Evolutionary conservation across 2,113 vertebrate genomes (phyloP), one percentile per base, ranked within the genome.

Genomic region (Ictalurus punctatus): DNA sequence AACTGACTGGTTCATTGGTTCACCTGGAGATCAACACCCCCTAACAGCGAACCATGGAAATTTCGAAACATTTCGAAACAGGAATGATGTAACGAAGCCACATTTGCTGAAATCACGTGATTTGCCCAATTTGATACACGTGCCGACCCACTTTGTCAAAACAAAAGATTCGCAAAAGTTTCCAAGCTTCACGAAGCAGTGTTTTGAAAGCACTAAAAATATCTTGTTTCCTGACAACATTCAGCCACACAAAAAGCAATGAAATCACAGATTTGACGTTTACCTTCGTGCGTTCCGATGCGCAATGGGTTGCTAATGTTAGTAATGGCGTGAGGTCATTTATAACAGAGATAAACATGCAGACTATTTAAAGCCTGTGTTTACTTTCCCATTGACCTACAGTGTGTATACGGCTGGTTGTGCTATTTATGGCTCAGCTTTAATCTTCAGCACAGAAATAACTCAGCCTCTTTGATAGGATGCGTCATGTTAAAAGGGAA

Each of bases 401-500:
- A 56, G 78, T 81, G 78, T 54, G 78, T 34, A 14, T 30, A 56
- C 8, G 16, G 52, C 25, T 19, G 14, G 52, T 6, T 58, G 78
- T 30, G 27, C 78, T 81, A 81, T 81, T 81, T 58, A 17, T 56
- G 78, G 78, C 78, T 30, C 52, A 19, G 78, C 27, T 81, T 81
- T 81, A 58, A 81, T 81, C 78, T 81, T 19, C 78, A 56, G 78
- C 27, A 56, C 78, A 34, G 78, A 81, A 56, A 30, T 56, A 58
- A 58, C 27, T 34, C 16, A 1, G 52, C 52, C 78, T 81, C 27
- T 56, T 56, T 56, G 52, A 81, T 19, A 81, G 78, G 78, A 81
- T 58, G 52, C 52, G 52, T 54, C 78, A 81, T 16, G 78, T 81
- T 81, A 56, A 81, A 56, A 58, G 78, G 78, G 52, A 81, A 81